Conservation (phyloP, 2,888 invertebrate species). For the Agonopterix heracliana region DNA sequence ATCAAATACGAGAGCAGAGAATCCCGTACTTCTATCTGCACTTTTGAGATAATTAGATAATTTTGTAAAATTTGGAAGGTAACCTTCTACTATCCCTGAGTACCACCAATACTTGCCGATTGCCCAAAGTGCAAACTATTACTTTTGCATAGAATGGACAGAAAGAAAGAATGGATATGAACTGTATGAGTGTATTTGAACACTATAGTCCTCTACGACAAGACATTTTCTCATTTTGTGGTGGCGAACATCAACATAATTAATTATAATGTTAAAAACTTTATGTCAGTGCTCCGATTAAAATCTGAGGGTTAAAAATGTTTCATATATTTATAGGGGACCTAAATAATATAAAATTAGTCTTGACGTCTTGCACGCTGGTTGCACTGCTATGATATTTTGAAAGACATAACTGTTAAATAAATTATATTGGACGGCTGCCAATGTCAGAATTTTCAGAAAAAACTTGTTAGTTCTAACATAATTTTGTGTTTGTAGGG, state of each 20-base stretch:
- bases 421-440: conserved; percentile 54
- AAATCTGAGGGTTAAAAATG: conserved; percentile 18
- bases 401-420: conserved; percentile 54
- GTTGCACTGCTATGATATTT: conserved; percentile 46
- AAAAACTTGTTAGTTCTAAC: conserved; percentile 5
- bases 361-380: conserved; percentile 46
- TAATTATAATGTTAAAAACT: too few species aligned
- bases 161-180: too few species aligned
- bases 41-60: too few species aligned
- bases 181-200: too few species aligned
- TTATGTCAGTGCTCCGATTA: not conserved
- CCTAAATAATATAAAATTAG: conserved; percentile 31
- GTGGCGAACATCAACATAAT: not conserved
- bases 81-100: too few species aligned
- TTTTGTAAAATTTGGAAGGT: too few species aligned
- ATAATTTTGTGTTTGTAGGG: not conserved
- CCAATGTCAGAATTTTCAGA: conserved; percentile 35
- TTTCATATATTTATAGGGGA: conserved; percentile 26
- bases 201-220: too few species aligned
- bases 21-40: too few species aligned
- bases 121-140: not conserved
- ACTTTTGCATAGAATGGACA: not conserved
- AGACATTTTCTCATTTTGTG: too few species aligned
- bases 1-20: too few species aligned
- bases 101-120: too few species aligned